Percentiles rank a stretch among this genome's conserved stretches.
These are phyloP conservation scores for Xenopus borealis DNA, from an alignment of 2,113 vertebrate species.

Conservation along the genomic window DNA sequence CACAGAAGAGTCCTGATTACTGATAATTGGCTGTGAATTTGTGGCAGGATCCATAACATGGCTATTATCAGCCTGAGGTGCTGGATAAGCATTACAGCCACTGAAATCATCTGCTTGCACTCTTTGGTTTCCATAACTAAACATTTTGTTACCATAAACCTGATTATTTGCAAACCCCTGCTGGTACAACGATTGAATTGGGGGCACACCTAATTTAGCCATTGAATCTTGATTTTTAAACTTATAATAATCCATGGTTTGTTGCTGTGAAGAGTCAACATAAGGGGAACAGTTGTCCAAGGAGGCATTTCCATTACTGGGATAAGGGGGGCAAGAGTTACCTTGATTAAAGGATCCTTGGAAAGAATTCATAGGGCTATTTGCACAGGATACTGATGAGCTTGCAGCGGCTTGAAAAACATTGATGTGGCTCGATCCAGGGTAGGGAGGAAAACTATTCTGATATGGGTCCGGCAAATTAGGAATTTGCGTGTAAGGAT, in stretches of 20 bases:
- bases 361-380: conserved; percentile 71
- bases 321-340: conserved; percentile 76
- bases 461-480: conserved; percentile 69
- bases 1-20: conserved; percentile 65
- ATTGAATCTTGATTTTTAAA: conserved; percentile 72
- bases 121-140: conserved; percentile 75
- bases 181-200: conserved; percentile 78
- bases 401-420: conserved; percentile 74
- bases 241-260: conserved; percentile 77
- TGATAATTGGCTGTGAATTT: conserved; percentile 63
- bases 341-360: conserved; percentile 68
- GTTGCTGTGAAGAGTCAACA: conserved; percentile 69
- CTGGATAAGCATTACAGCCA: conserved; percentile 67
- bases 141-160: conserved; percentile 75
- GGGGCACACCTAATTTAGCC: conserved; percentile 67
- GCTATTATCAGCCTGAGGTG: conserved; percentile 60
- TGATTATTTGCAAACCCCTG: conserved; percentile 76
- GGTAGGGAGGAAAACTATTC: conserved; percentile 74
- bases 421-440: conserved; percentile 66
- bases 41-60: conserved; percentile 66
- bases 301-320: conserved; percentile 81
- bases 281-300: conserved; percentile 75
- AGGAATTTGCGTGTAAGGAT: conserved; percentile 69
- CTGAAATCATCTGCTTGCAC: conserved; percentile 81
- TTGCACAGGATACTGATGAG: conserved; percentile 74